phyloP scores from a whole-genome alignment of 1,140 invertebrate species.

The Drosophila takahashii region DNA sequence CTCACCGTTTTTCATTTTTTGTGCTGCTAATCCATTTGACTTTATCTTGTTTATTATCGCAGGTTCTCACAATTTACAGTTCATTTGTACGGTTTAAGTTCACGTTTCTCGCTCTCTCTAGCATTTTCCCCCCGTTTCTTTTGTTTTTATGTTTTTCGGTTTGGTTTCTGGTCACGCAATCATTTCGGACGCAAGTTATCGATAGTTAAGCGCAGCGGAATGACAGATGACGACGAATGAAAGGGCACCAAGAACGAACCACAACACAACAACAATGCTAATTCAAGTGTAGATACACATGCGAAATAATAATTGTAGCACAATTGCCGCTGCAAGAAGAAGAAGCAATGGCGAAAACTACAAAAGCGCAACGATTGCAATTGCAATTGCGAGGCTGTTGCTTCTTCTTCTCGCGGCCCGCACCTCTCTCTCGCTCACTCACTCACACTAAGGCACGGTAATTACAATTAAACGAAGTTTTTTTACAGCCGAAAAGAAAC shows the following conservation, averaged over 20 bases:
- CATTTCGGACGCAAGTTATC: slow-evolving; percentile 55
- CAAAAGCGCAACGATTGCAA: slow-evolving; percentile 67
- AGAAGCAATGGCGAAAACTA: slow-evolving; percentile 58
- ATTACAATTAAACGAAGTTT: slow-evolving; percentile 72
- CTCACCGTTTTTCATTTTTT: slow-evolving; percentile 27
- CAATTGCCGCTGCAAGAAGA: slow-evolving; percentile 59
- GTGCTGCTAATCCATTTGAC: slow-evolving; percentile 39
- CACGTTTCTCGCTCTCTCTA: slow-evolving; percentile 3
- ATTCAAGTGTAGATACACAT: slow-evolving; percentile 80
- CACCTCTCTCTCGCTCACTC: slow-evolving; percentile 10
- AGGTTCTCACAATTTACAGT: slow-evolving; percentile 38
- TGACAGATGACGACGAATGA: slow-evolving; percentile 66
- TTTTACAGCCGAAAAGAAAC: slow-evolving; percentile 55
- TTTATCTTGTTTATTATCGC: slow-evolving; percentile 19
- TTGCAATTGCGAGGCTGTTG: slow-evolving; percentile 63
- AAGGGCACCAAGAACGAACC: slow-evolving; percentile 30
- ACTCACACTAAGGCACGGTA: slow-evolving; percentile 50
- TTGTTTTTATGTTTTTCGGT: slow-evolving; percentile 12
- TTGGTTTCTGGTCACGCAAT: slow-evolving; percentile 50
- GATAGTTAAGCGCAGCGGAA: slow-evolving; percentile 68
- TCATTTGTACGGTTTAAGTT: slow-evolving; percentile 18
- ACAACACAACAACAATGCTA: slow-evolving; percentile 60
- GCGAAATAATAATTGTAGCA: slow-evolving; percentile 80
- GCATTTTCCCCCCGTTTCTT: slow-evolving; percentile 13
- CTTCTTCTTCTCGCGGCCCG: slow-evolving; percentile 44